Conservation (phyloP, 2,888 invertebrate genomes). For the Acanthosepion esculentum region DNA sequence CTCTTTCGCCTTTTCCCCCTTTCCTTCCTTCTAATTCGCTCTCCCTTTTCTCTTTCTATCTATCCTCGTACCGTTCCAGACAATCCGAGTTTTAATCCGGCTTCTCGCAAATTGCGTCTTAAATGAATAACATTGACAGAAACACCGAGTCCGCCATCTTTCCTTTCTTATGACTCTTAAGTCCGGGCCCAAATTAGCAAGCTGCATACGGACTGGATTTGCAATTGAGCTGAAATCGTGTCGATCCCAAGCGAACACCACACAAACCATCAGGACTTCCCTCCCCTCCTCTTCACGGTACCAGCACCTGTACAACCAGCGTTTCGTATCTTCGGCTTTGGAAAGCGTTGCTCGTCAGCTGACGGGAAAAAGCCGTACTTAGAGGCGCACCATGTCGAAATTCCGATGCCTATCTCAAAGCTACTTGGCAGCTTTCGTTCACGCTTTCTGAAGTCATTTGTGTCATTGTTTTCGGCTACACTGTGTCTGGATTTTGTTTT, state of each 20-base stretch:
- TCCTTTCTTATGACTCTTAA: background rate
- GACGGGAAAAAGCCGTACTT: background rate
- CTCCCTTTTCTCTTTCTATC: background rate
- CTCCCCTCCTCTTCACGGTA: no score
- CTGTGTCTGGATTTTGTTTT: no score
- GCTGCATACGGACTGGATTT: background rate
- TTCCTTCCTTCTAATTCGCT: background rate
- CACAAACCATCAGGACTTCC: background rate
- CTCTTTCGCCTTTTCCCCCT: background rate
- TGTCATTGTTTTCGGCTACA: background rate
- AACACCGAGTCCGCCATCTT: background rate
- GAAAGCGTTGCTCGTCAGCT: background rate
- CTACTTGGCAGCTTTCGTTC: background rate
- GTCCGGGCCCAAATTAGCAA: background rate
- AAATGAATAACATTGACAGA: background rate
- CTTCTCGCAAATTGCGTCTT: conserved; percentile 33
- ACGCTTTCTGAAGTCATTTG: background rate
- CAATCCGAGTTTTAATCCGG: background rate
- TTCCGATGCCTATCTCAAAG: background rate
- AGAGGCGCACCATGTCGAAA: background rate
- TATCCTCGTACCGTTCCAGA: background rate
- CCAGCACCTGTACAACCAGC: no score
- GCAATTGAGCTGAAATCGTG: background rate
- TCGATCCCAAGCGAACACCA: background rate
- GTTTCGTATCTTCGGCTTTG: no score